Conservation (phyloP, 1,140 invertebrate species). For the Oryctes rhinoceros region DNA sequence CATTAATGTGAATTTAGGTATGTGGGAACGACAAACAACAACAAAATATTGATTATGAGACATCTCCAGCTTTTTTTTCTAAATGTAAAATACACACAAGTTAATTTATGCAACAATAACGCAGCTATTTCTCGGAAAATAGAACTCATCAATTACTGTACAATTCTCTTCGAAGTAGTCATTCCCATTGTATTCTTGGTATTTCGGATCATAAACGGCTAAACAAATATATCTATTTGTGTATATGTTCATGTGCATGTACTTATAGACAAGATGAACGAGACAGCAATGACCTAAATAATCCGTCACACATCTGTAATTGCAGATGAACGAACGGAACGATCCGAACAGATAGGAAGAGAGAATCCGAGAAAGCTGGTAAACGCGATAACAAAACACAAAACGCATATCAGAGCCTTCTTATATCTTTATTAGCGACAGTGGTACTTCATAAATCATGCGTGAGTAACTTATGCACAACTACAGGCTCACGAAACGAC, state of each 20-base stretch:
- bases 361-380: conserved; percentile 29
- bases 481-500: not conserved
- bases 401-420: conserved; percentile 24
- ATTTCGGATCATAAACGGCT: not conserved
- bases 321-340: conserved; percentile 12
- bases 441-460: conserved; percentile 34
- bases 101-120: too few relatives aligned
- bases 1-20: too few relatives aligned
- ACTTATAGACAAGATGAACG: conserved; percentile 10
- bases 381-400: conserved; percentile 23
- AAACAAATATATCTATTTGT: conserved; percentile 1
- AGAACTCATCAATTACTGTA: too few relatives aligned
- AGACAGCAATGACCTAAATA: conserved; percentile 27
- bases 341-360: not conserved
- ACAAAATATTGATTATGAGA: too few relatives aligned
- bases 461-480: conserved; percentile 13
- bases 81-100: too few relatives aligned
- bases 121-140: too few relatives aligned
- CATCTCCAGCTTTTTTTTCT: too few relatives aligned
- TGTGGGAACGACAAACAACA: too few relatives aligned
- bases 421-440: conserved; percentile 36
- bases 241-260: not conserved
- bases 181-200: too few relatives aligned
- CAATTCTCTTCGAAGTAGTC: too few relatives aligned
- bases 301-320: conserved; percentile 26